Conservation (phyloP, 2,113 vertebrate genomes). For the Phrynosoma platyrhinos region DNA sequence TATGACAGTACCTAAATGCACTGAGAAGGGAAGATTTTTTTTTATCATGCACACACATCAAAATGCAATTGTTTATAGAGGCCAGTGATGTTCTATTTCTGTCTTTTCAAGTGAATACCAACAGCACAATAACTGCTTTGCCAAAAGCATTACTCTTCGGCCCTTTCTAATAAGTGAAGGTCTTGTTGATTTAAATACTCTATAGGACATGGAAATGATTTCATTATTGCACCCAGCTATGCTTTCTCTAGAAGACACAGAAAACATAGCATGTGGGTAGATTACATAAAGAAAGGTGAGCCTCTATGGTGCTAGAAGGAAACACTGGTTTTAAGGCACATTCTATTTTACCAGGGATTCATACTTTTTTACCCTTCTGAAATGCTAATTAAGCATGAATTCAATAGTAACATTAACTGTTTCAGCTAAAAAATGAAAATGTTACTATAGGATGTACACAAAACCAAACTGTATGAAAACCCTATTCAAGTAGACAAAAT, state of each 20-base stretch:
- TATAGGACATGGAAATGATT: slow-evolving; percentile 70
- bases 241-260: slow-evolving; percentile 48
- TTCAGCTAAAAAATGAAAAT: background rate
- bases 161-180: slow-evolving; percentile 77
- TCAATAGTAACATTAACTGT: slow-evolving; percentile 14
- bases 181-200: slow-evolving; percentile 76
- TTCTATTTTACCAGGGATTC: background rate
- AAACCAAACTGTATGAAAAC: background rate
- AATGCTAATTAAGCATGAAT: background rate
- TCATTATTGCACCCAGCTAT: slow-evolving; percentile 55
- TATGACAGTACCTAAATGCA: slow-evolving; percentile 83
- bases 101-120: slow-evolving; percentile 79
- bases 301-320: slow-evolving; percentile 1
- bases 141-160: slow-evolving; percentile 75
- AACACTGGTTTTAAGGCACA: background rate
- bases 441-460: background rate
- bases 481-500: slow-evolving; percentile 36
- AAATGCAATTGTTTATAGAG: slow-evolving; percentile 80
- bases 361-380: background rate
- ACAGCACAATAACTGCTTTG: slow-evolving; percentile 72
- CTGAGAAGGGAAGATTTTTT: slow-evolving; percentile 77
- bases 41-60: slow-evolving; percentile 81
- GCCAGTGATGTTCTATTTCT: slow-evolving; percentile 80
- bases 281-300: slow-evolving; percentile 50
- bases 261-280: slow-evolving; percentile 39